Percentiles rank a stretch among this genome's conserved stretches.
phyloP scores from a whole-genome alignment of 92 coral and sea anemone genomes.

The Porites cylindrica region DNA sequence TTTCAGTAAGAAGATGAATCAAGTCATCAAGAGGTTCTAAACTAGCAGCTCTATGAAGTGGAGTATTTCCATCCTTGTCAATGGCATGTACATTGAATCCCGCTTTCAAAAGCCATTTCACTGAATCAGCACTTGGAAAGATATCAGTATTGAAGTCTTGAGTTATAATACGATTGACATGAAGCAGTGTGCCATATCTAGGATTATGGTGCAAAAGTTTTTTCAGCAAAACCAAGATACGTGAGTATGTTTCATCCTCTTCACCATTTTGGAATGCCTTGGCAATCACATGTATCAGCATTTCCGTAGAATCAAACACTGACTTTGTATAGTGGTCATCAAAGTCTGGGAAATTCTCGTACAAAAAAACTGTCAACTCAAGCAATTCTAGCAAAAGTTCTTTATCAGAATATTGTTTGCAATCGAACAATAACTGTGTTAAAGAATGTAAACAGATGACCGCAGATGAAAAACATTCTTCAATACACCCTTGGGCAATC shows the following conservation, averaged over 20 bases:
- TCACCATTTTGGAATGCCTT: background rate
- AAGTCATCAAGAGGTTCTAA: constrained; percentile 29
- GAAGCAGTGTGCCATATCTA: constrained; percentile 43
- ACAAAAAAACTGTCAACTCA: constrained; percentile 48
- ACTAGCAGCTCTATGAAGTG: constrained; percentile 60
- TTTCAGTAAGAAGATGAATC: constrained; percentile 28
- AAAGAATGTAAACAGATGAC: no score
- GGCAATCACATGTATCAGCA: constrained; percentile 33
- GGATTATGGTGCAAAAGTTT: constrained; percentile 65
- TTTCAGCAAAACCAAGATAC: constrained; percentile 17
- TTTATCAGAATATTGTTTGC: background rate
- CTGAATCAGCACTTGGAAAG: constrained; percentile 43
- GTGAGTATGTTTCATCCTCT: constrained; percentile 22
- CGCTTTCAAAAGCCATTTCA: constrained; percentile 52
- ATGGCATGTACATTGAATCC: constrained; percentile 63
- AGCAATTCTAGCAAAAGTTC: constrained; percentile 42
- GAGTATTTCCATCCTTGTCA: constrained; percentile 63
- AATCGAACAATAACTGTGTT: no score
- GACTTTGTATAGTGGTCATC: no score
- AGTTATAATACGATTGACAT: no score
- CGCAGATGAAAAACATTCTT: no score
- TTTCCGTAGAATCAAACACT: no score
- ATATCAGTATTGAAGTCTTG: no score
- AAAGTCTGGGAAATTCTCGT: constrained; percentile 2
- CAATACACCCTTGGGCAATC: constrained; percentile 61